Evolutionary conservation across 2,113 vertebrate genomes (phyloP), one percentile per base, ranked within the genome.

Genomic region (Cynocephalus volans): DNA sequence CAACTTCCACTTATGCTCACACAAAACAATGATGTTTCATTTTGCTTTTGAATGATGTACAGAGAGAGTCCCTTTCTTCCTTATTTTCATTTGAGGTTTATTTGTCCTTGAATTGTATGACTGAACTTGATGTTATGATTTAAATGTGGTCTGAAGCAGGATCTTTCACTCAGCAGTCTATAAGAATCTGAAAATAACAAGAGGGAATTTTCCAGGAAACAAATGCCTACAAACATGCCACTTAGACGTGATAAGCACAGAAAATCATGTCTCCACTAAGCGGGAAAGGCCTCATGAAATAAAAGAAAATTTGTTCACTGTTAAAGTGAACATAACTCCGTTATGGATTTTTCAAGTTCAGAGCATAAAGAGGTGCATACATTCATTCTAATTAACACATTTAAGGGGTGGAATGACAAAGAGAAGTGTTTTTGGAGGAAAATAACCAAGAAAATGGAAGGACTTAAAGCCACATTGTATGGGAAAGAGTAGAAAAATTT

Each of bases 141-240:
- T 90, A 84, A 97, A 92, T 77, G 52, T 88, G 56, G 48, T 73
- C 56, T 79, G 26, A 94, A 50, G 26, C 9, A 80, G 54, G 11
- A 33, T 67, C 31, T 97, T 93, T 94, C 75, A 75, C 45, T 97
- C 62, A 93, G 15, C 21, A 58, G 82, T 56, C 36, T 13, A 4
- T 31, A 77, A 86, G 67, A 90, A 88, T 64, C 90, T 86, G 56
- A 94, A 83, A 90, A 80, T 69, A 87, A 69, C 11, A 33, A 96
- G 87, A 96, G 11, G 48, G 18, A 85, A 94, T 75, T 79, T 96
- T 95, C 62, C 45, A 95, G 60, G 77, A 92, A 97, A 60, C 15
- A 65, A 73, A 94, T 82, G 69, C 76, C 45, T 64, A 65, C 62
- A 92, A 93, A 76, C 9, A 85, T 72, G n/a, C 36, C 28, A n/a